Percentiles rank a stretch among this genome's conserved stretches.
phyloP scores from a whole-genome alignment of 2,888 invertebrate species.

The Hydriomena furcata region DNA sequence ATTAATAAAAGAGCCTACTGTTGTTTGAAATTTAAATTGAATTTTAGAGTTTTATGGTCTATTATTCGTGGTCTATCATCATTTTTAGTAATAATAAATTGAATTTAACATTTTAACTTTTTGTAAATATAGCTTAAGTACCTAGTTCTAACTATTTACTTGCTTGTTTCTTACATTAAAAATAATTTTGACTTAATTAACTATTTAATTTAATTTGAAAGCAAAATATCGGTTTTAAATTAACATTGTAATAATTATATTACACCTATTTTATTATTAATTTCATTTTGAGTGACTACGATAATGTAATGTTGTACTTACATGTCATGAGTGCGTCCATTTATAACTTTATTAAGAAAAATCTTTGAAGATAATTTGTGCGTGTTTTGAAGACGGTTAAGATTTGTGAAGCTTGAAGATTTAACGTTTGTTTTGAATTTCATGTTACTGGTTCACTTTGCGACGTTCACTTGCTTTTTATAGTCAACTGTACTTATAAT shows the following conservation, averaged over 20 bases:
- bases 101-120: slow-evolving; percentile 1
- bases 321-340: slow-evolving; percentile 67
- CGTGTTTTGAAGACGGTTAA: slow-evolving; percentile 35
- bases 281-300: slow-evolving; percentile 44
- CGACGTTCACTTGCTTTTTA: slow-evolving; percentile 26
- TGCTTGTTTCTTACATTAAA: slow-evolving; percentile 2
- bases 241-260: neutral
- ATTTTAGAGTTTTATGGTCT: slow-evolving; percentile 11
- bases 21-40: slow-evolving; percentile 28
- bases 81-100: neutral
- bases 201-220: neutral
- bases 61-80: slow-evolving; percentile 12
- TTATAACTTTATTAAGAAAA: slow-evolving; percentile 34
- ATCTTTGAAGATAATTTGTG: slow-evolving; percentile 18
- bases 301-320: slow-evolving; percentile 63
- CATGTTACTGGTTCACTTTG: slow-evolving; percentile 47
- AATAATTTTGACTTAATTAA: neutral
- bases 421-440: slow-evolving; percentile 46
- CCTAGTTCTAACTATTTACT: slow-evolving; percentile 13
- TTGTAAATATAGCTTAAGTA: slow-evolving; percentile 31
- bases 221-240: slow-evolving; percentile 4
- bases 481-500: slow-evolving; percentile 21
- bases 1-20: slow-evolving; percentile 18
- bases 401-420: slow-evolving; percentile 43
- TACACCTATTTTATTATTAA: slow-evolving; percentile 25